Base-by-base conservation (phyloP, 2,888 invertebrate genomes). In the Pristionchus exspectatus region DNA sequence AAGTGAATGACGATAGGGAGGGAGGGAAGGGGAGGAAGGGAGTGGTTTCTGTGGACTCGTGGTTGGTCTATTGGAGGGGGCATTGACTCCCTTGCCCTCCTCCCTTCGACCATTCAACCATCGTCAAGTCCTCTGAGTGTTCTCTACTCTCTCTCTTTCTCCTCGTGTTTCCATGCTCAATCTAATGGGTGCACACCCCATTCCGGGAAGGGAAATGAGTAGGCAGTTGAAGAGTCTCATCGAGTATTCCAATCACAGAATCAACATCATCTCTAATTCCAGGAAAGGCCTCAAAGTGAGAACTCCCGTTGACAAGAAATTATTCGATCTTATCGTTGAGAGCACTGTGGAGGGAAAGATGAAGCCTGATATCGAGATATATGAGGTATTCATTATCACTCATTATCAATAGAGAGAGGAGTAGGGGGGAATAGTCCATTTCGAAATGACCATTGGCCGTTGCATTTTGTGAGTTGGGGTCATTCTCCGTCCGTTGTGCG, bases 321-420 rank as follows among this genome's bases (percentile, higher is more conserved):
- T 88, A 14, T 88, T 88, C 81, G 88, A 88, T 63, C 30, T 81
- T 4, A 63, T 88, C 77, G 59, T 77, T 54, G 88, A 88, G 81
- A 88, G 88, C 38, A 63, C 88, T 56, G 33, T 77, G 16, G 88
- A 88, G 50, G 88, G 88, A 88, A n/a, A 16, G 12, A 88, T 88
- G 88, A 88, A 88, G 81, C 88, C 88, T 5, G 63, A 88, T 9
- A 14, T 30, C 18, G 33, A 30, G 33, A 77, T 88, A 30, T 88
- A 81, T 59, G 59, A 88, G 81, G 88, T 88, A 72, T 24, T 14
- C 16, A 50, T 50, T 50, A 27, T 24, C 27, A 33, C 38, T 63
- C 63, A 63, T 63, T n/a, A 63, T 63, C 63, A n/a, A 63, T 10
- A 0, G 63, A 63, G n/a, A n/a, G 21, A 59, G 12, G 59, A 59